phyloP scores from a whole-genome alignment of 2,888 invertebrate species.

The Pardosa pseudoannulata region DNA sequence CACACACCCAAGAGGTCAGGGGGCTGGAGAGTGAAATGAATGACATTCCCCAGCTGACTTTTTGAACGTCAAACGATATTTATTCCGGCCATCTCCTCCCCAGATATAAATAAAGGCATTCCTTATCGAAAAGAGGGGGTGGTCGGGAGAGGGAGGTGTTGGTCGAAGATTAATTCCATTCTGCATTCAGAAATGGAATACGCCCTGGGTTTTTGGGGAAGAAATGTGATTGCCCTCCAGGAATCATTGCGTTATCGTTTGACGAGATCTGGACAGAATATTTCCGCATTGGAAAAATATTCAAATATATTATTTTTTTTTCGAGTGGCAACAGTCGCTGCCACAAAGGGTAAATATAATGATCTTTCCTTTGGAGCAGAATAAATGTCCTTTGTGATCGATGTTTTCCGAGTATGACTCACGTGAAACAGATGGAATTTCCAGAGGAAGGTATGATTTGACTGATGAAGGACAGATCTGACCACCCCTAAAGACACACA shows the following conservation, averaged over 20 bases:
- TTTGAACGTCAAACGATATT: constrained; percentile 12
- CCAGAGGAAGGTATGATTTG: too few species aligned
- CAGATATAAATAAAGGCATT: constrained; percentile 62
- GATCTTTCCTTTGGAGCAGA: too few species aligned
- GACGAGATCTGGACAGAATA: neutral
- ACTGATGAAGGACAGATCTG: too few species aligned
- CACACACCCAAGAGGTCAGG: constrained; percentile 17
- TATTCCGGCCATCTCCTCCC: constrained; percentile 20
- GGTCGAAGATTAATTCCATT: neutral
- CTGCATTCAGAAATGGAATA: constrained; percentile 29
- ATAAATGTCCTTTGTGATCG: too few species aligned
- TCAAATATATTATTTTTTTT: too few species aligned
- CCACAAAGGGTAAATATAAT: too few species aligned
- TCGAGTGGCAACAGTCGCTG: too few species aligned
- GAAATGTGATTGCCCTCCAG: neutral
- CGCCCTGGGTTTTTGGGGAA: constrained; percentile 7
- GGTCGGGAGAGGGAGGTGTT: neutral
- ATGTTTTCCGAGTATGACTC: too few species aligned
- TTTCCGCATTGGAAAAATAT: neutral
- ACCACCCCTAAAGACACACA: too few species aligned
- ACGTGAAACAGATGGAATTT: too few species aligned
- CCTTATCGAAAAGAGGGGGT: constrained; percentile 34
- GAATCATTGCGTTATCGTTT: neutral
- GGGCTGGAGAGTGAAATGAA: constrained; percentile 29
- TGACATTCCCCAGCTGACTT: constrained; percentile 67